Conservation (phyloP, 2,888 invertebrate species). For the Chalcosyrphus nemorum region DNA sequence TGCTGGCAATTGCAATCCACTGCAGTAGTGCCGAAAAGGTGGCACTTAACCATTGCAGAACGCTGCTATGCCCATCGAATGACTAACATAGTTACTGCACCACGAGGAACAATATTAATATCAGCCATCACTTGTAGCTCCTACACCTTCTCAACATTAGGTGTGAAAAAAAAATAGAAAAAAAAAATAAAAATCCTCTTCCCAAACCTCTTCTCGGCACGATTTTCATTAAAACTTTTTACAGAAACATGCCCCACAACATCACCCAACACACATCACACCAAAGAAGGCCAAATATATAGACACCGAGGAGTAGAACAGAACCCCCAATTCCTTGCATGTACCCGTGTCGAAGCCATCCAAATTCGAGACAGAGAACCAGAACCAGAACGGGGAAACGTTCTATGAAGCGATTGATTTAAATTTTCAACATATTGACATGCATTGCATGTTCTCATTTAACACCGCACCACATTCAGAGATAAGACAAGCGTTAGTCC, state of each 20-base stretch:
- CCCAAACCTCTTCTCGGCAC: slow-evolving; percentile 30
- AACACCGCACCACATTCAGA: slow-evolving; percentile 58
- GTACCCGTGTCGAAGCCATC: not conserved
- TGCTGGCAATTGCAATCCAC: no score
- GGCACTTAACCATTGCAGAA: no score
- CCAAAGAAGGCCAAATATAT: slow-evolving; percentile 47
- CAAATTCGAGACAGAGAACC: not conserved
- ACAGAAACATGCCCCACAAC: slow-evolving; percentile 16
- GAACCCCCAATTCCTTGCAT: slow-evolving; percentile 26
- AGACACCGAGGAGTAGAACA: slow-evolving; percentile 3
- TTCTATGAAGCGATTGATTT: slow-evolving; percentile 66
- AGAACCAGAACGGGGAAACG: slow-evolving; percentile 30
- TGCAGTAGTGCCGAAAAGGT: no score
- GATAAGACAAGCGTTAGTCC: slow-evolving; percentile 57
- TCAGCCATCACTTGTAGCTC: slow-evolving; percentile 8
- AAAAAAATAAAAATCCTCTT: not conserved
- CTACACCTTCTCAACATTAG: not conserved
- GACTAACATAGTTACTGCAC: no score
- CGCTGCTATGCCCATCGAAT: no score
- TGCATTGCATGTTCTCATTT: slow-evolving; percentile 67
- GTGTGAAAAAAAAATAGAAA: slow-evolving; percentile 13
- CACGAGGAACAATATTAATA: no score
- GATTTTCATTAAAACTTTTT: slow-evolving; percentile 51
- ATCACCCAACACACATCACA: not conserved
- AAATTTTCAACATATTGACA: slow-evolving; percentile 70